phyloP scores from a whole-genome alignment of 2,888 invertebrate species.

The Graphium colonna region DNA sequence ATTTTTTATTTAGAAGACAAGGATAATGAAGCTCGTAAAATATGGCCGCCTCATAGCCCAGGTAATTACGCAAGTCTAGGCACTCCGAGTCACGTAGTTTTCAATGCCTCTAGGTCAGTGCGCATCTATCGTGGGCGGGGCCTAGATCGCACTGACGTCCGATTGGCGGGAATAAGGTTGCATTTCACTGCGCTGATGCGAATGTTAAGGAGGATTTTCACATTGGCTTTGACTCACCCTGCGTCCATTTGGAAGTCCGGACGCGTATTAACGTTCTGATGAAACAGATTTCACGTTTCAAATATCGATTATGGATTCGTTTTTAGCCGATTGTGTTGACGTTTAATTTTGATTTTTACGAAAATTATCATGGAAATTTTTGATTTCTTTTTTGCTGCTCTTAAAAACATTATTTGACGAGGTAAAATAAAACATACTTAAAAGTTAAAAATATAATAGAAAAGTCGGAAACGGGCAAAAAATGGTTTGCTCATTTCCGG shows the following conservation, averaged over 20 bases:
- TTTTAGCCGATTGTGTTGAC: neutral
- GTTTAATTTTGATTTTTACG: too few relatives aligned
- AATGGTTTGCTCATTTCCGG: too few relatives aligned
- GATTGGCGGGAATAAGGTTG: conserved; percentile 61
- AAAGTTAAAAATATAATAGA: too few relatives aligned
- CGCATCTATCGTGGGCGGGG: conserved; percentile 56
- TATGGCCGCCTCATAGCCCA: conserved; percentile 17
- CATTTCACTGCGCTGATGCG: conserved; percentile 64
- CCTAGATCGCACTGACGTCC: conserved; percentile 46
- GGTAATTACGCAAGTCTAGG: conserved; percentile 33
- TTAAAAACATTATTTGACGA: too few relatives aligned
- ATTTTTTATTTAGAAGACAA: neutral
- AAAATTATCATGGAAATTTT: too few relatives aligned
- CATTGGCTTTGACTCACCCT: conserved; percentile 31
- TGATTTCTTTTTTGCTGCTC: too few relatives aligned
- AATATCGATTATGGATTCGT: conserved; percentile 1
- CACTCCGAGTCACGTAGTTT: conserved; percentile 22
- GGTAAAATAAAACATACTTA: too few relatives aligned
- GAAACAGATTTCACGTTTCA: neutral
- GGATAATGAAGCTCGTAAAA: conserved; percentile 6
- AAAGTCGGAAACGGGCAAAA: too few relatives aligned
- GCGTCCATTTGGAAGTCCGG: conserved; percentile 10
- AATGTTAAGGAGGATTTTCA: conserved; percentile 48
- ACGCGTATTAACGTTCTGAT: conserved; percentile 12
- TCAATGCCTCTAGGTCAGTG: conserved; percentile 33